Evolutionary conservation across 92 coral and sea anemone genomes (phyloP), one percentile per base, ranked within the genome.

Genomic region (Meandrina meandrites): DNA sequence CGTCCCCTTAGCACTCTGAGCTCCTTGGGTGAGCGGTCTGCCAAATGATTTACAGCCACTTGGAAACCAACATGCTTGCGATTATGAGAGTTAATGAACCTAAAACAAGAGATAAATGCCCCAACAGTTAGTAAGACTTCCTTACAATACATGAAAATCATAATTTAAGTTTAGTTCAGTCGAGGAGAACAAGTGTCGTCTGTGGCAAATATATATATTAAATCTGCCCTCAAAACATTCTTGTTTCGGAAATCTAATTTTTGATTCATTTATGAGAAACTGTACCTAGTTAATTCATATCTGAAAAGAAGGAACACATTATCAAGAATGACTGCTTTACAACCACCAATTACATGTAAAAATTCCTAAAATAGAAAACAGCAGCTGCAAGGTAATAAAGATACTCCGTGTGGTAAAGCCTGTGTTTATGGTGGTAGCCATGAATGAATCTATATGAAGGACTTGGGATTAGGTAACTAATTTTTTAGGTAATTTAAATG

Each of bases 41-140:
- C 95, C 31, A 96, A 91, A 53, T 96, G 99, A 70, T 96, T 96
- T 74, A 95, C 84, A 24, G 92, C 96, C 84, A 95, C 84, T 77
- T 94, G 88, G 81, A 89, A 96, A 79, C 99, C 93, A 53, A 82
- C 87, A 90, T 96, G 96, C 81, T 93, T 93, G 81, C 99, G 98
- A 86, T 96, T 96, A 84, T 96, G 95, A 32, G 99, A 92, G 86
- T 95, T 90, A 22, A 96, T 93, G 88, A 89, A 96, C 90, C 99
- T 96, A 70, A 40, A 70, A 88, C 28, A 45, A 0, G 50, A 53
- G 40, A 22, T 9, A 28, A 40, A 10, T 10, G n/a, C 27, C 77
- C 45, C 48, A 18, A 24, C 47, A 9, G 31, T 35, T 36, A 37
- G 54, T 24, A 24, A 15, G 27, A 48, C 21, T 73, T 30, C 0